Conservation (phyloP, 1,140 invertebrate genomes). For the Drosophila chauvacae region DNA sequence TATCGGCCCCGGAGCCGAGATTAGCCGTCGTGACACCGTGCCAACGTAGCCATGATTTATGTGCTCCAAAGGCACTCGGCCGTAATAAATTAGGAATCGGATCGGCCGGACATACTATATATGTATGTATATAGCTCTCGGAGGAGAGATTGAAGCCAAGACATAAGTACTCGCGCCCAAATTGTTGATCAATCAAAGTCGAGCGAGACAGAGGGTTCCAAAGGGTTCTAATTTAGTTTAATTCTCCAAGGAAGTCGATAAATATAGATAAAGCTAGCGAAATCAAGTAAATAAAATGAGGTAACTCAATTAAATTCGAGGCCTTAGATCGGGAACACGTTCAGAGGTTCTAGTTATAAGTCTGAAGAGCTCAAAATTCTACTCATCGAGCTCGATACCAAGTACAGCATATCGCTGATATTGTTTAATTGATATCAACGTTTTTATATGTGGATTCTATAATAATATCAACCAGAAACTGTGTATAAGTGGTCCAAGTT, state of each 20-base stretch:
- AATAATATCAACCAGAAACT: background rate
- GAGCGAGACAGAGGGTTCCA: background rate
- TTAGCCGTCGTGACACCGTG: slow-evolving; percentile 49
- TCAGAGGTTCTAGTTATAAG: background rate
- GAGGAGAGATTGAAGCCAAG: slow-evolving; percentile 15
- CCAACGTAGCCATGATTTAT: slow-evolving; percentile 57
- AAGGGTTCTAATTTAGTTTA: background rate
- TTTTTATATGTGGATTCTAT: background rate
- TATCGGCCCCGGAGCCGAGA: slow-evolving; percentile 50
- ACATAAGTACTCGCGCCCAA: background rate
- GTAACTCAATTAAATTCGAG: background rate
- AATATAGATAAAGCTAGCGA: background rate
- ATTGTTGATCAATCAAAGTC: slow-evolving; percentile 57
- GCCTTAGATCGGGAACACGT: no score
- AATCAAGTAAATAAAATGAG: background rate
- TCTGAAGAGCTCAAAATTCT: background rate
- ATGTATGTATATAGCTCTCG: background rate
- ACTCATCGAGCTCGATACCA: background rate
- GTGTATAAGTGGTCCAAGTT: background rate
- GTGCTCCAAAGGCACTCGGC: slow-evolving; percentile 18
- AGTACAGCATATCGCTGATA: background rate
- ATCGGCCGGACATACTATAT: background rate
- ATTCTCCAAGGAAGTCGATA: background rate
- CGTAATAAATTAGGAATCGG: slow-evolving; percentile 41
- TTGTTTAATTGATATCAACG: background rate